A percentile compares a stretch with the other conserved stretches of the same genome.
These are phyloP conservation scores for Pelmatolapia mariae DNA, from an alignment of 2,113 vertebrate genomes.

Conservation along the genomic window DNA sequence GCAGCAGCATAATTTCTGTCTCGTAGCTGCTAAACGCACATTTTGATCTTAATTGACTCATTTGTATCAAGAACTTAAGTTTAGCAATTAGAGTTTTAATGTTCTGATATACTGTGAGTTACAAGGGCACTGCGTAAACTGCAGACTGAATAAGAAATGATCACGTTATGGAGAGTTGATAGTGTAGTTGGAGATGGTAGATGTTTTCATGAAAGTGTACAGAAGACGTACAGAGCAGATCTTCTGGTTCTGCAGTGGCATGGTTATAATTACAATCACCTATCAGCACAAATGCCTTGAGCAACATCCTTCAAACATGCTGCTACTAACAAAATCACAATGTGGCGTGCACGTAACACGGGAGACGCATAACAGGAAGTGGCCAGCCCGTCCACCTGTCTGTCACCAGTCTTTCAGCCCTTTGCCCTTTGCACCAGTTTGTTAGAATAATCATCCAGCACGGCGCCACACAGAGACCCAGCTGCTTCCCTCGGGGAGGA, in stretches of 20 bases:
- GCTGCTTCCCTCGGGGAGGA: not conserved
- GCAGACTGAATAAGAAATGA: not conserved
- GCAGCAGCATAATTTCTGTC: slow-evolving; percentile 9
- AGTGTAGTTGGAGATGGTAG: not conserved
- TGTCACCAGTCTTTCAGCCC: not conserved
- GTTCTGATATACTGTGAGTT: not conserved
- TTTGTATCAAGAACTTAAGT: slow-evolving; percentile 43
- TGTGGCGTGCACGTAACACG: not conserved
- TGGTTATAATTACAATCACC: not conserved
- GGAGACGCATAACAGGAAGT: not conserved
- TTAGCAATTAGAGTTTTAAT: slow-evolving; percentile 19
- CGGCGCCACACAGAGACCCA: not conserved
- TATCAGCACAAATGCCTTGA: not conserved
- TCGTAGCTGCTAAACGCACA: not conserved
- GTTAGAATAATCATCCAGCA: not conserved
- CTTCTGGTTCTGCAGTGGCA: not conserved
- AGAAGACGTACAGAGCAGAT: not conserved
- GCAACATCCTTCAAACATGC: not conserved
- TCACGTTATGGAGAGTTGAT: not conserved
- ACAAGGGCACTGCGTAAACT: not conserved
- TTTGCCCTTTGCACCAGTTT: not conserved
- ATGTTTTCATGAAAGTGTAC: not conserved
- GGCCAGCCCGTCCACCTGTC: not conserved
- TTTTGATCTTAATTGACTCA: slow-evolving; percentile 47
- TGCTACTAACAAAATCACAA: not conserved